These are phyloP conservation scores for Dendrocincla fuliginosa DNA, from an alignment of 2,797 vertebrate genomes.

Conservation along the genomic window DNA sequence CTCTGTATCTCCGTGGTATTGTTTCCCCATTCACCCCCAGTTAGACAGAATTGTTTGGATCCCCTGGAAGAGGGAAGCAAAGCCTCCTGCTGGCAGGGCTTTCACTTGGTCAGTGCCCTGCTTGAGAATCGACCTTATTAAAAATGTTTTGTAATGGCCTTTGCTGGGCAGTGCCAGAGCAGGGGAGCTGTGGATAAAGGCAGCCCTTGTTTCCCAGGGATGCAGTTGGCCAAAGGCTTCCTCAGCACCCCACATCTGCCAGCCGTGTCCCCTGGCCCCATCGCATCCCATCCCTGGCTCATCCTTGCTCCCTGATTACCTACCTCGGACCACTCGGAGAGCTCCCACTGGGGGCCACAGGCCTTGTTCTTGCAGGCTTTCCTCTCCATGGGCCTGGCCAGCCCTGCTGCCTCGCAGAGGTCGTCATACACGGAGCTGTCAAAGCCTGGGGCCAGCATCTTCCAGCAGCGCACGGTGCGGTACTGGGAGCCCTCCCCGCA, in stretches of 20 bases:
- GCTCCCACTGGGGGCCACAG: constrained; percentile 90
- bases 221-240: background rate
- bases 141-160: background rate
- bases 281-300: background rate
- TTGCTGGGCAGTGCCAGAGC: background rate
- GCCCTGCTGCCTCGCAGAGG: constrained; percentile 82
- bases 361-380: constrained; percentile 87
- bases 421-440: constrained; percentile 90
- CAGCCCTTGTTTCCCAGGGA: background rate
- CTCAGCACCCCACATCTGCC: background rate
- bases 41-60: background rate
- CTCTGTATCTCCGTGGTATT: background rate
- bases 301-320: background rate
- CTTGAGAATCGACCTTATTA: background rate
- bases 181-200: background rate
- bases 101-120: background rate
- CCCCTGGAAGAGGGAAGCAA: background rate
- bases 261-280: background rate
- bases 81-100: background rate
- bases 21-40: background rate
- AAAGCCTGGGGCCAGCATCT: constrained; percentile 88
- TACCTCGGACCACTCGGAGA: constrained; percentile 88
- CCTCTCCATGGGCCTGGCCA: constrained; percentile 84
- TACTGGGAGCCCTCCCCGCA: constrained; percentile 87
- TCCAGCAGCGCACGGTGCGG: constrained; percentile 90